Evolutionary conservation across 2,797 vertebrate species (phyloP).

Genomic region (Oreonectes daqikongensis): DNA sequence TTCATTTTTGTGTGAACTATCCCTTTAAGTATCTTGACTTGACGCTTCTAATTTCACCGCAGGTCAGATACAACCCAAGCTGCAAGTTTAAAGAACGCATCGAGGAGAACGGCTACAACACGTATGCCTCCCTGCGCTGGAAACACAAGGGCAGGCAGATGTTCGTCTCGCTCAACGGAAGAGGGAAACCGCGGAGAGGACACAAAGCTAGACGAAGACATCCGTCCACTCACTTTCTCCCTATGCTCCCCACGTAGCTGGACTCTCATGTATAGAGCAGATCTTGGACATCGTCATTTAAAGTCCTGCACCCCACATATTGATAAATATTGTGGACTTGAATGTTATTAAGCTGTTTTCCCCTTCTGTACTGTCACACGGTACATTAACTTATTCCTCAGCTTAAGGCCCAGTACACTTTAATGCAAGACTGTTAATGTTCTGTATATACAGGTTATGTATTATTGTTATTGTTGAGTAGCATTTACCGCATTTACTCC

Average conservation of each 20-base stretch:
- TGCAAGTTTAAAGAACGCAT: slow-evolving; percentile 93
- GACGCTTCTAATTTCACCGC: no score
- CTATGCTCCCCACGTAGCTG: slow-evolving; percentile 84
- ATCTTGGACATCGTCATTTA: slow-evolving; percentile 58
- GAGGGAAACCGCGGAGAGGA: slow-evolving; percentile 80
- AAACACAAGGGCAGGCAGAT: slow-evolving; percentile 84
- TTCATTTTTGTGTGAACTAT: no score
- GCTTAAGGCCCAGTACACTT: slow-evolving; percentile 54
- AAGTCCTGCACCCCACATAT: slow-evolving; percentile 56
- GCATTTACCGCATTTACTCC: not conserved
- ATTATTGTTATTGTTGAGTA: slow-evolving; percentile 36
- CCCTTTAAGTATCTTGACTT: no score
- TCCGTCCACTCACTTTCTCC: slow-evolving; percentile 91
- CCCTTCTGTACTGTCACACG: slow-evolving; percentile 62
- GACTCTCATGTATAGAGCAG: slow-evolving; percentile 53
- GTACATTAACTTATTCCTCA: slow-evolving; percentile 68
- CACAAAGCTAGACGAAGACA: slow-evolving; percentile 84
- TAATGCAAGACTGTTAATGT: no score
- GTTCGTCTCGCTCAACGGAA: slow-evolving; percentile 88
- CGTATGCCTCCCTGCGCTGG: slow-evolving; percentile 89
- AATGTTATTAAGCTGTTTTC: slow-evolving; percentile 14
- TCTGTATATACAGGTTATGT: slow-evolving; percentile 56
- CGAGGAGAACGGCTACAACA: slow-evolving; percentile 95
- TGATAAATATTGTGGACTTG: slow-evolving; percentile 69
- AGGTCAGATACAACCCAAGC: slow-evolving; percentile 88